Base-by-base conservation (phyloP, 92 coral and sea anemone genomes). In the Phenganax stokvisi region DNA sequence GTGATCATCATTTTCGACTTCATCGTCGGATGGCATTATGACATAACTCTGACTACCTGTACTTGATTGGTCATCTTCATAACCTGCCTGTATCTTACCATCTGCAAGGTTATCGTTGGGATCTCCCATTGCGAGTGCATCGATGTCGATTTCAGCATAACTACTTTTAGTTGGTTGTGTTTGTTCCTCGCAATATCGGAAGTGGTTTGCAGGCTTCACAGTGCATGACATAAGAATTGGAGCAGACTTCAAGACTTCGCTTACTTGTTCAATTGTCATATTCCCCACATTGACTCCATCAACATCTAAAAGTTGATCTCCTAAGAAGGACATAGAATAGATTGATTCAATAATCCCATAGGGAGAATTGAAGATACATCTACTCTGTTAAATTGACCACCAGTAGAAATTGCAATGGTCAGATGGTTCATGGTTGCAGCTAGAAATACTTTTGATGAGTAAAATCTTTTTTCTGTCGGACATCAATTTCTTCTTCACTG, bases 291-390 rank as follows among this genome's bases (percentile, higher is more conserved):
- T 85, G n/a, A 92, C 88, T 6, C 98, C 98, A 85, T 91, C 92
- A 31, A 93, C 91, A 78, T 93, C 98, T 12, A 93, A 85, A 25
- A 93, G 66, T 83, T 93, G 98, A 66, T 93, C 98, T 51, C 98
- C 98, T 94, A 62, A 12, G 10, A 54, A 13, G 54, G 81, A 52
- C 10, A 20, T n/a, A 13, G 66, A 7, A 8, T 15, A 13, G 13
- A 15, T 12, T 8, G 20, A 16, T 69, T 30, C 27, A 25, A 6
- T 69, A 30, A 20, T 69, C 31, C 52, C 9, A n/a, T 20, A 9
- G 9, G 31, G 31, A 1, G 65, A 59, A 25, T 13, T 6, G 3
- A 59, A 13, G 27, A 25, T 59, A 3, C 16, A 20, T 20, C 25
- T 37, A 37, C 47, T 37, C 3, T 37, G 47, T 37, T 37, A 37